Percentiles rank a stretch among this genome's conserved stretches.
These are phyloP conservation scores for Phalacrocorax pelagicus DNA, from an alignment of 2,113 vertebrate species.

Conservation along the genomic window DNA sequence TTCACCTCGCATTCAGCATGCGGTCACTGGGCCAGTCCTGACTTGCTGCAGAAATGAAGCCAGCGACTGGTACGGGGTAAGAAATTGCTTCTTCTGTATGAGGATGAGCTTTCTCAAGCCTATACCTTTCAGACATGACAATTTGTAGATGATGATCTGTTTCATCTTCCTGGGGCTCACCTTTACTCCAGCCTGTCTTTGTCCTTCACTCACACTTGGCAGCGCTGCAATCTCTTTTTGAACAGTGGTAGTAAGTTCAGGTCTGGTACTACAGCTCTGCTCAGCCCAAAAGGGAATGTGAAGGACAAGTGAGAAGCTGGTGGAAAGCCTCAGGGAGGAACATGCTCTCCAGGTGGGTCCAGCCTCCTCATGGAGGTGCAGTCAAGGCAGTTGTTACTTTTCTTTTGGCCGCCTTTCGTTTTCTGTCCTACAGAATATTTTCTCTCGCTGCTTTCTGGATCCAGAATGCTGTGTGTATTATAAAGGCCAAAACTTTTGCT, in stretches of 20 bases:
- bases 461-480: background rate
- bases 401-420: background rate
- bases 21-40: background rate
- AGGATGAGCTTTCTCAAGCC: background rate
- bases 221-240: background rate
- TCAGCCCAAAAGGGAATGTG: background rate
- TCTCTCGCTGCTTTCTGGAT: background rate
- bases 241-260: background rate
- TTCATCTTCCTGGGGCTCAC: background rate
- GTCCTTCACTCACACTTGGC: background rate
- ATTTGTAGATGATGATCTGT: background rate
- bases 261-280: background rate
- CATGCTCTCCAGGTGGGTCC: background rate
- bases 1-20: background rate
- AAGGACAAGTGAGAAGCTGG: background rate
- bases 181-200: background rate
- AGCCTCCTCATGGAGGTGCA: background rate
- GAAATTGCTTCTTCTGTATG: background rate
- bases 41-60: background rate
- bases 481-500: background rate
- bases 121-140: background rate
- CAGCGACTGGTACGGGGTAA: background rate
- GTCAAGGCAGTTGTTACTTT: background rate
- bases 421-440: background rate
- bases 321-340: background rate